A percentile compares a stretch with the other conserved stretches of the same genome.
phyloP scores from a whole-genome alignment of 2,888 invertebrate genomes.

The Lycophotia porphyrea region DNA sequence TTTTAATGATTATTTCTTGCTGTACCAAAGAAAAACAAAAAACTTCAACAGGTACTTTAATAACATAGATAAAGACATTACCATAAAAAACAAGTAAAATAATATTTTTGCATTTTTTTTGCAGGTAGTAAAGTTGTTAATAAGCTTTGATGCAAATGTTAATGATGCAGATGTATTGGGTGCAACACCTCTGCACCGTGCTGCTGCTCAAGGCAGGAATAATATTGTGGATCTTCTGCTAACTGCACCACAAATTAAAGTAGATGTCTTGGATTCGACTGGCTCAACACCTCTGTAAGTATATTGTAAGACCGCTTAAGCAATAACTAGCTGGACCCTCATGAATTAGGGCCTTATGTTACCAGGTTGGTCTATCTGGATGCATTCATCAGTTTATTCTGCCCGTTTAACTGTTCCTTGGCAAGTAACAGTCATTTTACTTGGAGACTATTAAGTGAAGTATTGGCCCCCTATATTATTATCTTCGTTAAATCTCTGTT shows the following conservation, averaged over 20 bases:
- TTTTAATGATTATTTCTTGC: not conserved
- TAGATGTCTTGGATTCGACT: conserved; percentile 92
- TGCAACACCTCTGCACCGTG: conserved; percentile 94
- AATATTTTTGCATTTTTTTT: conserved; percentile 45
- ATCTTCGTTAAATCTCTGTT: not conserved
- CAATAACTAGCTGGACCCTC: not conserved
- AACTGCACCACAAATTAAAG: conserved; percentile 86
- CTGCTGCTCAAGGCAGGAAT: conserved; percentile 91
- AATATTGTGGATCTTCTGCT: conserved; percentile 92
- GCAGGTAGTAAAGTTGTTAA: conserved; percentile 92
- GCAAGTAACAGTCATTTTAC: not conserved
- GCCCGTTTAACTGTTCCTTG: not conserved
- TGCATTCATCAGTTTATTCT: not conserved
- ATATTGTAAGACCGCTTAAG: conserved; percentile 20
- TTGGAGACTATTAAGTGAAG: not conserved
- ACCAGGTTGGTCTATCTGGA: not conserved
- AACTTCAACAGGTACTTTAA: not conserved
- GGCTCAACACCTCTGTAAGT: conserved; percentile 94
- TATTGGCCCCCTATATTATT: not conserved
- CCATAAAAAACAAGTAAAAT: not conserved
- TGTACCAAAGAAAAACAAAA: too few species aligned
- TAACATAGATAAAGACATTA: not conserved
- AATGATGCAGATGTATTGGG: conserved; percentile 92
- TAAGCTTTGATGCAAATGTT: conserved; percentile 92
- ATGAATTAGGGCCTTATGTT: not conserved